Conservation (phyloP, 2,113 vertebrate species). For the Melozone crissalis region DNA sequence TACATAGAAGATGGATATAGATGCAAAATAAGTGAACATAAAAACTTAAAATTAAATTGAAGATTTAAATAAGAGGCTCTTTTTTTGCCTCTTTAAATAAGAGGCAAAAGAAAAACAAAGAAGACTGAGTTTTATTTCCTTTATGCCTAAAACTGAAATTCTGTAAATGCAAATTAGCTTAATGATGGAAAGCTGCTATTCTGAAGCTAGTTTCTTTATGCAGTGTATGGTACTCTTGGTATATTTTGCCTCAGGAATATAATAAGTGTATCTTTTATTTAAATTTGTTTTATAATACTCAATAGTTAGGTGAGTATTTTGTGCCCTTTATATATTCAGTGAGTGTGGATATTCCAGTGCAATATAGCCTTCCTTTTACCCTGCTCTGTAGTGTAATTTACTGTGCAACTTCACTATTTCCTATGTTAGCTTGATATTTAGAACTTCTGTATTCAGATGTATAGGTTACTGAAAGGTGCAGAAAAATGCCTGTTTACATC, state of each 20-base stretch:
- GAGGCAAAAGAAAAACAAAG: background rate
- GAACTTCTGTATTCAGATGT: background rate
- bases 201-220: background rate
- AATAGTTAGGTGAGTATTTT: background rate
- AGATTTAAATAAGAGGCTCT: background rate
- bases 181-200: background rate
- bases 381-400: background rate
- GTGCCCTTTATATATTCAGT: background rate
- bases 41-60: background rate
- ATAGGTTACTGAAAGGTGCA: background rate
- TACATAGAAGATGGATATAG: background rate
- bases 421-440: background rate
- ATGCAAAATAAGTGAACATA: background rate
- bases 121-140: background rate
- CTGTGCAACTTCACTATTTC: background rate
- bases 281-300: background rate
- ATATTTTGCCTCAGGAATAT: background rate
- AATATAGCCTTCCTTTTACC: background rate
- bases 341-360: background rate
- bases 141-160: background rate
- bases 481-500: background rate
- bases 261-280: background rate
- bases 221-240: background rate
- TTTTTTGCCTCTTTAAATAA: background rate
- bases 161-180: background rate